Base-by-base conservation (phyloP, 2,888 invertebrate genomes). In the Bellardia bayeri region DNA sequence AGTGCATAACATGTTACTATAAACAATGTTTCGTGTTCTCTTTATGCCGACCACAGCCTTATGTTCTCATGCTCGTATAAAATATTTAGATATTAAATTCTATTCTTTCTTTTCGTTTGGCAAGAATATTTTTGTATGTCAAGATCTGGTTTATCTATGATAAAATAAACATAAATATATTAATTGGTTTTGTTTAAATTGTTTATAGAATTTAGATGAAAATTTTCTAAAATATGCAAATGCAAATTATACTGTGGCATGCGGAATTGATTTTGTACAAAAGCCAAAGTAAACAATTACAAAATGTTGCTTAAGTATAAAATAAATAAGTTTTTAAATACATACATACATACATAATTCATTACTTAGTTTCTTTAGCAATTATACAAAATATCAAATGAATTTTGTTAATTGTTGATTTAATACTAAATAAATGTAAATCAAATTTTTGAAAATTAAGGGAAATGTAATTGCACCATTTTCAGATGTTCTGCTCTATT, bases 241-340 rank as follows among this genome's bases (percentile, higher is more conserved):
- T 80, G 42, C 71, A 78, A 63, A 40, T 42, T 11, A 42, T 45
- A n/a, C 33, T 30, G 23, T 58, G 81, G 85, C 64, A 85, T 85
- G 85, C 85, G 81, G 85, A 81, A 85, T n/a, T 78, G 14, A 72
- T 71, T 82, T 61, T n/a, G 16, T 61, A 16, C n/a, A 40, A 30
- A 16, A 64, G 61, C 40, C 2, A 14, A 56, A 74, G 76, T 71
- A 81, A 64, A 76, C 63, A 76, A 23, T 68, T 30, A 37, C 11
- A 40, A 82, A 82, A 82, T 82, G 11, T 40, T 75, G 14, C 33
- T 37, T 23, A 58, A 74, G 3, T 37, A 37, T 49, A 23, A 37
- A 58, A 49, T 66, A 68, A 75, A 58, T 58, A 49, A 66, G 14
- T 61, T 0, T 13, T 14, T 63, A 37, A 37, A 68, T 69, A n/a